Percentiles rank a stretch among this genome's conserved stretches.
These are phyloP conservation scores for Gobio occitaniae DNA, from an alignment of 2,797 vertebrate species.

Conservation along the genomic window DNA sequence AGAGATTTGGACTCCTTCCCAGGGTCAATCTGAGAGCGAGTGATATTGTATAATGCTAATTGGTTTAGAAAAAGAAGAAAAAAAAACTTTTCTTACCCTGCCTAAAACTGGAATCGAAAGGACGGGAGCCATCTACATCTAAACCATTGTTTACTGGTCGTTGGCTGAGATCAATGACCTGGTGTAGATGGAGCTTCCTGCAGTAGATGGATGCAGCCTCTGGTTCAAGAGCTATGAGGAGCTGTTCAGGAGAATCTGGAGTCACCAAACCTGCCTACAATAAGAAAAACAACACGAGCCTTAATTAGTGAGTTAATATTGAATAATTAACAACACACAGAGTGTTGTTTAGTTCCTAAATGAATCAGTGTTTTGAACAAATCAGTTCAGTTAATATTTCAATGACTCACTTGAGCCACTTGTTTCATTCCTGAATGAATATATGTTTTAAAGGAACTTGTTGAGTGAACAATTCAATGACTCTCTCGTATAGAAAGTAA, in stretches of 20 bases:
- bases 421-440: not conserved
- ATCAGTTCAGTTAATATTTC: not conserved
- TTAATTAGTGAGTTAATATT: not conserved
- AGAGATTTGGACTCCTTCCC: slow-evolving; percentile 37
- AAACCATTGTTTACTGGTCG: slow-evolving; percentile 76
- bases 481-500: not conserved
- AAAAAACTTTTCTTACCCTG: slow-evolving; percentile 79
- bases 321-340: not conserved
- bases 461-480: not conserved
- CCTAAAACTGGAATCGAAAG: slow-evolving; percentile 90
- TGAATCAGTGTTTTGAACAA: not conserved
- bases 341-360: not conserved
- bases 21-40: slow-evolving; percentile 15
- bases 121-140: slow-evolving; percentile 72
- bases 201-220: slow-evolving; percentile 96
- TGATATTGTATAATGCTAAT: slow-evolving; percentile 44
- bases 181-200: slow-evolving; percentile 91
- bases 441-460: not conserved
- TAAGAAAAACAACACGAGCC: slow-evolving; percentile 7
- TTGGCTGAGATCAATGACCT: slow-evolving; percentile 89
- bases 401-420: not conserved
- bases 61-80: not conserved
- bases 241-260: slow-evolving; percentile 85
- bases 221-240: slow-evolving; percentile 93
- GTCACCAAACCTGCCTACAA: slow-evolving; percentile 87